Conservation (phyloP, 1,140 invertebrate genomes). For the Drosophila punjabiensis region DNA sequence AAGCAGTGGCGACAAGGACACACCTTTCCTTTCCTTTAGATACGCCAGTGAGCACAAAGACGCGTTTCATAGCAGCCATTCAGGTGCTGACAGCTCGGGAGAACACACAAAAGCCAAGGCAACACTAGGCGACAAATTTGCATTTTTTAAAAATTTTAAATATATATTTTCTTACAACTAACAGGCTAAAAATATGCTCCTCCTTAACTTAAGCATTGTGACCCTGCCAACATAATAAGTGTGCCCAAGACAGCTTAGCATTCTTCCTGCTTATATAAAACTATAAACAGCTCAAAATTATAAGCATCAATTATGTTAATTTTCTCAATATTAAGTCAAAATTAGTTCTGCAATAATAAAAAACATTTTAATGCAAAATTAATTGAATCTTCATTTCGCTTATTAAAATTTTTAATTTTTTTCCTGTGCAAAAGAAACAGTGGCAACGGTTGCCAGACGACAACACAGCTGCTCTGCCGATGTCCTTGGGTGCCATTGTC, state of each 20-base stretch:
- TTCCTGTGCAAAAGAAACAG: constrained; percentile 26
- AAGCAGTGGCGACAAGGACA: constrained; percentile 57
- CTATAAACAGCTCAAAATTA: background rate
- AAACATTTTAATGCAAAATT: background rate
- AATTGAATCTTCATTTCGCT: constrained; percentile 2
- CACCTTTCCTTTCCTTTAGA: constrained; percentile 52
- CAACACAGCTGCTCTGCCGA: constrained; percentile 25
- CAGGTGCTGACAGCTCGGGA: constrained; percentile 61
- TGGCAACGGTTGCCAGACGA: constrained; percentile 66
- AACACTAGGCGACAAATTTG: background rate
- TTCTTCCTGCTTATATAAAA: background rate
- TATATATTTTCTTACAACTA: background rate
- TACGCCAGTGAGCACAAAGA: constrained; percentile 33
- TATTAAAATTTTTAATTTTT: background rate
- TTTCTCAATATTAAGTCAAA: background rate
- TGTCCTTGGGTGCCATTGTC: constrained; percentile 64
- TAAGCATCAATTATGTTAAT: background rate
- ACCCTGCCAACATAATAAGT: background rate
- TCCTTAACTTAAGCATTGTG: background rate
- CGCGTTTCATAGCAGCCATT: constrained; percentile 66
- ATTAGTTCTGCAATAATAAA: background rate
- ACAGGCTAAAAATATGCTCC: background rate
- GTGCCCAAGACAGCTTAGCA: background rate
- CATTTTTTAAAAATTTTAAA: background rate
- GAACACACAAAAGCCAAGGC: background rate